phyloP scores from a whole-genome alignment of 1,140 invertebrate species.

The Brachionus rubens region DNA sequence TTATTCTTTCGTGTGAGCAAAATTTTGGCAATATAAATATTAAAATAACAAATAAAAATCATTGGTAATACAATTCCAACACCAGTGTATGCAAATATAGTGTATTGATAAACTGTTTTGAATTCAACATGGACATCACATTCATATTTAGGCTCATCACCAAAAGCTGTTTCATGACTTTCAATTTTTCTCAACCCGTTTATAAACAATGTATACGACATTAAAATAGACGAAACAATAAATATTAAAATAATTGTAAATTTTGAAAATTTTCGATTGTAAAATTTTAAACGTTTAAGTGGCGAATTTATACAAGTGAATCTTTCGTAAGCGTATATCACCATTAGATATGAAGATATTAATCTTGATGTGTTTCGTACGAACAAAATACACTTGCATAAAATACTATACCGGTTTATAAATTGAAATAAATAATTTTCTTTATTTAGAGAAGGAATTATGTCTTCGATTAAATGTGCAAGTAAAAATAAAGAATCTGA shows the following conservation, averaged over 20 bases:
- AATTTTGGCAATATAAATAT: not conserved
- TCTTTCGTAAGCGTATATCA: slow-evolving; percentile 1
- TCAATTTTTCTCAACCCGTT: not conserved
- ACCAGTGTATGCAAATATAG: not conserved
- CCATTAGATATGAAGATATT: slow-evolving; percentile 3
- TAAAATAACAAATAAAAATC: not conserved
- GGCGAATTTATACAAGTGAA: not conserved
- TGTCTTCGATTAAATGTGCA: slow-evolving; percentile 28
- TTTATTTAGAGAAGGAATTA: not conserved
- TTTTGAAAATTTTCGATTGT: not conserved
- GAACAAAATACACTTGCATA: slow-evolving; percentile 5
- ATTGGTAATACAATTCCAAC: slow-evolving; percentile 1
- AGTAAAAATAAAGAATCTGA: slow-evolving; percentile 21
- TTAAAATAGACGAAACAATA: not conserved
- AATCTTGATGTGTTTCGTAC: slow-evolving; percentile 9
- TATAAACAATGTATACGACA: slow-evolving; percentile 1
- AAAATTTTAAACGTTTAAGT: not conserved
- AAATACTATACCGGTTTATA: not conserved
- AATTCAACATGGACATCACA: not conserved
- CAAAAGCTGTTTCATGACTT: not conserved
- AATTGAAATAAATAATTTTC: not conserved
- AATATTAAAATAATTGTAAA: not conserved
- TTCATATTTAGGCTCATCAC: not conserved
- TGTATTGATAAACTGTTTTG: slow-evolving; percentile 10
- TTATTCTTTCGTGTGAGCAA: not conserved